Evolutionary conservation across 2,797 vertebrate species (phyloP).

Genomic region (Rhinophrynus dorsalis): DNA sequence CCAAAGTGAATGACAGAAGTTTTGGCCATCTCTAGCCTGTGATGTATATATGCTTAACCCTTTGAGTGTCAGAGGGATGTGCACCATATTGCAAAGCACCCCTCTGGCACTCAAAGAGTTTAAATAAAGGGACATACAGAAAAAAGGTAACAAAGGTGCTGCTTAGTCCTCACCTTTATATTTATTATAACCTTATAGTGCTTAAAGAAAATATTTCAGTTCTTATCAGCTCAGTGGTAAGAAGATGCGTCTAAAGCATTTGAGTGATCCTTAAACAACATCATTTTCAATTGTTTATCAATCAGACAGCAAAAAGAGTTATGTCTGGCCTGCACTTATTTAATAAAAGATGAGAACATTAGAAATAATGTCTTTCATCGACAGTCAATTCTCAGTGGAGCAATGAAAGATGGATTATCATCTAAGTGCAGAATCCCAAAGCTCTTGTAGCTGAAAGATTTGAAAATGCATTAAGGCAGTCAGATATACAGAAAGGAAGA

Average conservation of each 20-base stretch:
- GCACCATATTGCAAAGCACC: too few relatives aligned
- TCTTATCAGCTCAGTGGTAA: too few relatives aligned
- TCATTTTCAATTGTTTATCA: constrained; percentile 28
- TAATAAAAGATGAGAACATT: constrained; percentile 48
- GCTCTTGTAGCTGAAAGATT: constrained; percentile 45
- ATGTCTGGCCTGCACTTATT: constrained; percentile 29
- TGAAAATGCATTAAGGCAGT: constrained; percentile 44
- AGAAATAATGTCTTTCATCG: constrained; percentile 48
- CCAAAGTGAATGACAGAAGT: too few relatives aligned
- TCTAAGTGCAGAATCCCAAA: constrained; percentile 44
- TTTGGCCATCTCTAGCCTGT: too few relatives aligned
- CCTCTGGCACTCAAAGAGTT: too few relatives aligned
- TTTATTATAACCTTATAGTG: too few relatives aligned
- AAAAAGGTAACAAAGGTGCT: too few relatives aligned
- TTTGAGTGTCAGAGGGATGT: too few relatives aligned
- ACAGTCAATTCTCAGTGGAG: constrained; percentile 38
- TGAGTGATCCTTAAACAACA: background rate
- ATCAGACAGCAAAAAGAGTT: constrained; percentile 16
- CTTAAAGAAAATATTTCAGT: too few relatives aligned
- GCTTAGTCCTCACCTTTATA: too few relatives aligned
- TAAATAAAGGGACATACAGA: too few relatives aligned
- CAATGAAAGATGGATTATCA: constrained; percentile 48
- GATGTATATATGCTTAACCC: too few relatives aligned
- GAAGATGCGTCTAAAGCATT: background rate
- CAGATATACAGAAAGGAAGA: constrained; percentile 30